Conservation (phyloP, 2,113 vertebrate species). For the Melozone crissalis region DNA sequence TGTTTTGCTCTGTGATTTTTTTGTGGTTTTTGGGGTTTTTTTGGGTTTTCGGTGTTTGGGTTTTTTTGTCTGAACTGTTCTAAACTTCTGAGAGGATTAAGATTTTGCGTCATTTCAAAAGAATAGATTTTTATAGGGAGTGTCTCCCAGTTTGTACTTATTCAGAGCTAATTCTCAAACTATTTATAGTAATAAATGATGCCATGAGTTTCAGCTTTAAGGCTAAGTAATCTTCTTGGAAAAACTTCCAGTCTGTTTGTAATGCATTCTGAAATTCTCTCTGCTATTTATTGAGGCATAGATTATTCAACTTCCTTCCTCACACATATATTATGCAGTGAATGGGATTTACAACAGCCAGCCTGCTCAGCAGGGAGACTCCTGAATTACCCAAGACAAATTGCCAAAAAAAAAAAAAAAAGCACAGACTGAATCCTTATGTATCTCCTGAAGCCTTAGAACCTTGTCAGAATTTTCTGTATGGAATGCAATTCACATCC, state of each 20-base stretch:
- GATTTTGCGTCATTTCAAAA: not conserved
- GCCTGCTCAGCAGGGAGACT: not conserved
- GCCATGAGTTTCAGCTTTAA: not conserved
- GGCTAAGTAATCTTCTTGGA: not conserved
- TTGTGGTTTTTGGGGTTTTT: not conserved
- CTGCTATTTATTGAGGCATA: not conserved
- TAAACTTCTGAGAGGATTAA: not conserved
- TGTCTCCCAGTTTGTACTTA: not conserved
- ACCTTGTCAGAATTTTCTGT: not conserved
- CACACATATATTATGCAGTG: not conserved
- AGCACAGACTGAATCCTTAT: not conserved
- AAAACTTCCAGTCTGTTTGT: not conserved
- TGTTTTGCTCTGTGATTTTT: not conserved
- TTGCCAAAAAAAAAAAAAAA: not conserved
- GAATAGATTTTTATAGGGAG: not conserved
- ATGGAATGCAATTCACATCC: not conserved
- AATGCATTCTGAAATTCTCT: not conserved
- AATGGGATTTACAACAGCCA: conserved; percentile 16
- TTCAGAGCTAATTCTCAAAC: not conserved
- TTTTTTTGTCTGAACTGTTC: not conserved
- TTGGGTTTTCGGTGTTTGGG: not conserved
- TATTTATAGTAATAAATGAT: not conserved
- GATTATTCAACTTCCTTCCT: conserved; percentile 11
- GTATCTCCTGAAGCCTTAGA: not conserved
- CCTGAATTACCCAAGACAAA: conserved; percentile 16